A percentile compares a stretch with the other conserved stretches of the same genome.
Evolutionary conservation across 2,113 vertebrate species (phyloP).

Genomic region (Carlito syrichta): DNA sequence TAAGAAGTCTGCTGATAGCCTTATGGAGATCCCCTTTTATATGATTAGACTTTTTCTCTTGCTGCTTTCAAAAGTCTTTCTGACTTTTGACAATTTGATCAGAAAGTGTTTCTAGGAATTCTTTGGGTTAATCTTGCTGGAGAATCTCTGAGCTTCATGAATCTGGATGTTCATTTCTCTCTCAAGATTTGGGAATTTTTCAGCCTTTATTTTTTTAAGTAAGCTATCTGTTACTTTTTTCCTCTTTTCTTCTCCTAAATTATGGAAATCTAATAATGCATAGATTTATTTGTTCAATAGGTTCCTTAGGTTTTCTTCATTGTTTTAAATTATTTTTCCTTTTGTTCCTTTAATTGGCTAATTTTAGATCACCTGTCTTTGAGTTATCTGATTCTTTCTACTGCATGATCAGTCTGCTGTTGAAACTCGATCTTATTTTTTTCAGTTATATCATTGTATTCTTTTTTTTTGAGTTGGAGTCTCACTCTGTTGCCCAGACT

Average conservation of each 20-base stretch:
- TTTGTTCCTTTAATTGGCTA: neutral
- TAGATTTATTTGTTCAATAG: neutral
- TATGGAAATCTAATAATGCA: neutral
- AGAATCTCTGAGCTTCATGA: neutral
- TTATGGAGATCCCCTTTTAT: neutral
- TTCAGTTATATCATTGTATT: neutral
- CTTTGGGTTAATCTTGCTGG: neutral
- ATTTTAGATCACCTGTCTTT: neutral
- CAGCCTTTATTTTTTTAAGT: neutral
- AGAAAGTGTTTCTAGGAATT: neutral
- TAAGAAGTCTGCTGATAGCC: neutral
- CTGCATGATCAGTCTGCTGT: neutral
- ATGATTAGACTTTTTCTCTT: neutral
- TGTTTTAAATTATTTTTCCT: neutral
- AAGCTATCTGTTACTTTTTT: neutral
- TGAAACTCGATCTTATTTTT: neutral
- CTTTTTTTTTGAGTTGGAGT: too few species aligned
- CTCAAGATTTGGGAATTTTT: neutral
- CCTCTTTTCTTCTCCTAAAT: neutral
- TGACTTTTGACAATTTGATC: neutral
- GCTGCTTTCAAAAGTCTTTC: neutral
- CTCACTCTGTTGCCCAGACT: too few species aligned
- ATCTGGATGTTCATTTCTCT: neutral
- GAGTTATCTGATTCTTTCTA: neutral
- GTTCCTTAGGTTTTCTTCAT: neutral